Base-by-base conservation (phyloP, 2,113 vertebrate genomes). In the Merops nubicus region DNA sequence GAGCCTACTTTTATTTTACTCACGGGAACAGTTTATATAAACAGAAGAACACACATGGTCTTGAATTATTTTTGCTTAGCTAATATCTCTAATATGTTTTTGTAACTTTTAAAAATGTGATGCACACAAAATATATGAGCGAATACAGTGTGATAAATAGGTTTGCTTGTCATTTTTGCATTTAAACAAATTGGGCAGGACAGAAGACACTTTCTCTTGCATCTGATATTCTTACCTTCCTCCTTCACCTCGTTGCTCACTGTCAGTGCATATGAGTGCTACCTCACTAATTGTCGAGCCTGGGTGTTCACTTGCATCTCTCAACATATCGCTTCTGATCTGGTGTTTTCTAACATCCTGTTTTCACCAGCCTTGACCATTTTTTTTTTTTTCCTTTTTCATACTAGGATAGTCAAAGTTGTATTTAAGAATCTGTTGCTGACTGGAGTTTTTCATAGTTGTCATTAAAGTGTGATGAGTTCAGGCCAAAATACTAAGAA, bases 51-150 rank as follows among this genome's bases (percentile, higher is more conserved):
- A 51, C 1, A 0, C 8, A 8, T 28, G 9, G 18, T 48, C 18
- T 81, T 89, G 60, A 96, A 84, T 93, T 89, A 86, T 75, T 86
- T 88, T 87, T 74, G 34, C 78, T 84, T 60, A 50, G 56, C 34
- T 74, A 92, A 57, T 84, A 91, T 40, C 10, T 72, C 60, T 68
- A 36, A 72, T 86, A 75, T 84, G 79, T 34, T 90, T 89, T 34
- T 78, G 18, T 31, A 54, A 63, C 59, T 38, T 38, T 93, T 79
- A 56, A 78, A 91, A 75, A 89, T 48, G 56, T 36, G 45, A 48
- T 12, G 68, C 0, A 3, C 20, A 88, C 33, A 45, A 78, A 93
- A 74, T 40, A 28, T 5, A 5, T 10, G 2, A 45, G 5, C 3
- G 1, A 75, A 29, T 54, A 65, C 14, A 33, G 28, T 40, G 17